Evolutionary conservation across 2,888 invertebrate species (phyloP).

Genomic region (Gastracanthus pulcherrimus): DNA sequence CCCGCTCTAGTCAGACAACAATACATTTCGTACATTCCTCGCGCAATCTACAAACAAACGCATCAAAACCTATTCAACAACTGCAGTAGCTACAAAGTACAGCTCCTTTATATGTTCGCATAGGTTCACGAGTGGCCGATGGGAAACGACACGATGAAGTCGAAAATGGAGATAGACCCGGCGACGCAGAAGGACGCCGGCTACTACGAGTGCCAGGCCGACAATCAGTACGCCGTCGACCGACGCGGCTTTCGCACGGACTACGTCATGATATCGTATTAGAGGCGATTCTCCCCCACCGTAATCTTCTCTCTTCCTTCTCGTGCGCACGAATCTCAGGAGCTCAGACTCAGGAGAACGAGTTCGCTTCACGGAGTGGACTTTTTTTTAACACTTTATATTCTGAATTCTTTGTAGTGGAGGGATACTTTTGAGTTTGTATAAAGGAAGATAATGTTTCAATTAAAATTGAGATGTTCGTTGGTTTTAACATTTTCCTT

Average conservation of each 20-base stretch:
- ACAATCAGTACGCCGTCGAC: slow-evolving; percentile 85
- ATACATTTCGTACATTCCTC: no score
- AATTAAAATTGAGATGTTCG: no score
- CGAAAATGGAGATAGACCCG: slow-evolving; percentile 87
- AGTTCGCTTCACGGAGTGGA: no score
- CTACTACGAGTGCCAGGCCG: slow-evolving; percentile 86
- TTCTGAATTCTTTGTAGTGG: no score
- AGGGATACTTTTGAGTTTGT: no score
- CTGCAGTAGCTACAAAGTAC: background rate
- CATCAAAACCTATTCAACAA: background rate
- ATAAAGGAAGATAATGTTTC: no score
- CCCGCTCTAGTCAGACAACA: background rate
- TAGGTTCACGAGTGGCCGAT: slow-evolving; percentile 85
- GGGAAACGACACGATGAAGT: slow-evolving; percentile 83
- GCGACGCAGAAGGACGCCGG: slow-evolving; percentile 86
- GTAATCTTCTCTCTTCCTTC: background rate
- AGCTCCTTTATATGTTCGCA: background rate
- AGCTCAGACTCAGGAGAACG: no score
- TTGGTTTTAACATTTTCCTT: no score
- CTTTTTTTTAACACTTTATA: no score
- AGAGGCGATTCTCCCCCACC: background rate
- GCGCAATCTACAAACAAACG: no score
- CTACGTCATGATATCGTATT: slow-evolving; percentile 77
- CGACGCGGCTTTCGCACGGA: slow-evolving; percentile 84
- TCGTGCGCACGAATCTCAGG: no score